Evolutionary conservation across 2,113 vertebrate species (phyloP).

Genomic region (Dipodomys stephensi): DNA sequence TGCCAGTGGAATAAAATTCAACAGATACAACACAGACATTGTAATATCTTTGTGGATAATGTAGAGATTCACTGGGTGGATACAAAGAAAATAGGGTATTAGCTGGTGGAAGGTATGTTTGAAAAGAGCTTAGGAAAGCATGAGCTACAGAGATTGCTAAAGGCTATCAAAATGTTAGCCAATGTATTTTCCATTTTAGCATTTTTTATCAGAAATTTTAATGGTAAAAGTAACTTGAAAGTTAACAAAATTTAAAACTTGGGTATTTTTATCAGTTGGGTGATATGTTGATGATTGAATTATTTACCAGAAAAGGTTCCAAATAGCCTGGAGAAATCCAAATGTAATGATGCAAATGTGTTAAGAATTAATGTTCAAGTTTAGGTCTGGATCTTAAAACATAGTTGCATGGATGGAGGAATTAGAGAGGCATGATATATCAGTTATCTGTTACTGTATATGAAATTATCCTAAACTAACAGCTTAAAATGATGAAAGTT

Average conservation of each 20-base stretch:
- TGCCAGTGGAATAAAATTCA: neutral
- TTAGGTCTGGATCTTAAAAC: neutral
- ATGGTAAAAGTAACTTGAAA: neutral
- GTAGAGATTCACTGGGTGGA: neutral
- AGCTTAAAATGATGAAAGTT: neutral
- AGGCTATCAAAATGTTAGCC: neutral
- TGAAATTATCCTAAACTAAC: neutral
- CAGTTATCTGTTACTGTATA: neutral
- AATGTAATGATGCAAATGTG: neutral
- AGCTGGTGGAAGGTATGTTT: neutral
- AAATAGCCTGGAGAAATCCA: neutral
- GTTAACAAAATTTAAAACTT: neutral
- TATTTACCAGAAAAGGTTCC: neutral
- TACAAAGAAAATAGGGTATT: constrained; percentile 8
- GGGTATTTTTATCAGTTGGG: neutral
- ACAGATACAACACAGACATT: neutral
- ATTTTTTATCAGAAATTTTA: neutral
- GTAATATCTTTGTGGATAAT: constrained; percentile 24
- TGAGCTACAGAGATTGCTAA: neutral
- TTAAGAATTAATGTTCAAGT: constrained; percentile 9
- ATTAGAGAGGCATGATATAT: neutral
- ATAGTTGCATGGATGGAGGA: neutral
- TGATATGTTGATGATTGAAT: neutral
- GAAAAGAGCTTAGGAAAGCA: constrained; percentile 1
- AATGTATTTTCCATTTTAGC: neutral